Conservation (phyloP, 2,113 vertebrate species). For the Tretioscincus oriximinensis region DNA sequence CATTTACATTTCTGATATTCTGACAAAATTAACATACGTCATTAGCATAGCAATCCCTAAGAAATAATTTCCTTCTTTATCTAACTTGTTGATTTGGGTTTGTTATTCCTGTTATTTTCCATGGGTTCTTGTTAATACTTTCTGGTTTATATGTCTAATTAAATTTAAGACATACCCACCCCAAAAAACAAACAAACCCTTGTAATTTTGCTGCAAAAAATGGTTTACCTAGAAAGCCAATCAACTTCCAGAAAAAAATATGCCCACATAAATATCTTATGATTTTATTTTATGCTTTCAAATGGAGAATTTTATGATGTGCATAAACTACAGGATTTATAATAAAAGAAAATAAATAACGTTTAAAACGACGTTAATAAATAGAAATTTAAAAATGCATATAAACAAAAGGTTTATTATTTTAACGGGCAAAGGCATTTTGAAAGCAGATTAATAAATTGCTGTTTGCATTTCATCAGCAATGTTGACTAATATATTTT, state of each 20-base stretch:
- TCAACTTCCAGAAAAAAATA: background rate
- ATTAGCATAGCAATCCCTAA: background rate
- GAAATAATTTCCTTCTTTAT: background rate
- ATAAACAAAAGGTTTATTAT: background rate
- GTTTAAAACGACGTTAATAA: background rate
- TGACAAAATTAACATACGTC: background rate
- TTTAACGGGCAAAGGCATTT: background rate
- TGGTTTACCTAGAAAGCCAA: background rate
- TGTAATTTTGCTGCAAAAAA: background rate
- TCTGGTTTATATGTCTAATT: background rate
- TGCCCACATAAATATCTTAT: too few relatives aligned
- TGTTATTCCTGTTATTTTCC: background rate
- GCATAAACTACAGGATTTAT: too few relatives aligned
- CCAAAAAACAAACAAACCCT: slow-evolving; percentile 6
- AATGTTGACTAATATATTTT: background rate
- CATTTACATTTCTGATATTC: background rate
- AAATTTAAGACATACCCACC: background rate
- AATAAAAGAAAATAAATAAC: background rate
- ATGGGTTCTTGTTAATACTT: background rate
- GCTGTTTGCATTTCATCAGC: background rate
- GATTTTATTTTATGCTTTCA: too few relatives aligned
- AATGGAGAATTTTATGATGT: too few relatives aligned
- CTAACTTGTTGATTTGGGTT: background rate
- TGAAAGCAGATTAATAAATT: background rate
- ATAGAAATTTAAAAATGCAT: slow-evolving; percentile 1